Evolutionary conservation across 2,113 vertebrate species (phyloP).

Genomic region (Pseudonaja textilis): DNA sequence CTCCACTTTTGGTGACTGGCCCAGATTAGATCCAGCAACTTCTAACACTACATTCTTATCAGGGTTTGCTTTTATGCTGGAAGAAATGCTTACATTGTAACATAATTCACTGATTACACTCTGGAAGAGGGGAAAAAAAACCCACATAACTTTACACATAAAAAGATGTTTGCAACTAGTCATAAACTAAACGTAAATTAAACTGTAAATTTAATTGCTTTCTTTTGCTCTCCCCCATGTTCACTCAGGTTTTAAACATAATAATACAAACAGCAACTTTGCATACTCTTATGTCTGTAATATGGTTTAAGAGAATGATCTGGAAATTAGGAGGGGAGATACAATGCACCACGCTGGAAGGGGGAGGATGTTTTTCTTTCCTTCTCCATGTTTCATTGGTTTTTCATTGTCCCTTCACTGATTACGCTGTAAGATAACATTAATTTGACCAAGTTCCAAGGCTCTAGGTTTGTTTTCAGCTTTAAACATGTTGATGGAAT

Average conservation of each 20-base stretch:
- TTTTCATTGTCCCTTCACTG: background rate
- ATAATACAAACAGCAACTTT: background rate
- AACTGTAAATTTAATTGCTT: background rate
- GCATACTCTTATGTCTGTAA: background rate
- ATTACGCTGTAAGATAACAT: background rate
- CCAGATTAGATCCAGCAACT: background rate
- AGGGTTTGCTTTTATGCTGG: constrained; percentile 34
- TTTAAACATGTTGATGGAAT: background rate
- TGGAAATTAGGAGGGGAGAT: background rate
- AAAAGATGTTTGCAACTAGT: background rate
- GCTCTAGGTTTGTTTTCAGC: background rate
- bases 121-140: background rate
- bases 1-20: background rate
- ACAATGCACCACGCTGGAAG: background rate
- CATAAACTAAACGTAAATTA: constrained; percentile 22
- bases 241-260: background rate
- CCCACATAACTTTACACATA: background rate
- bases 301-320: background rate
- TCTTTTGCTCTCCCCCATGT: constrained; percentile 27
- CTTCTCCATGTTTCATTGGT: background rate
- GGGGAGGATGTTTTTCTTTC: background rate
- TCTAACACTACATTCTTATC: background rate
- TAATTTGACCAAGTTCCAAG: background rate
- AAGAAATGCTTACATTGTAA: constrained; percentile 44
- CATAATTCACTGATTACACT: constrained; percentile 41